Percentiles rank a stretch among this genome's conserved stretches.
Evolutionary conservation across 2,797 vertebrate genomes (phyloP).

Genomic region (Oryzias sinensis): DNA sequence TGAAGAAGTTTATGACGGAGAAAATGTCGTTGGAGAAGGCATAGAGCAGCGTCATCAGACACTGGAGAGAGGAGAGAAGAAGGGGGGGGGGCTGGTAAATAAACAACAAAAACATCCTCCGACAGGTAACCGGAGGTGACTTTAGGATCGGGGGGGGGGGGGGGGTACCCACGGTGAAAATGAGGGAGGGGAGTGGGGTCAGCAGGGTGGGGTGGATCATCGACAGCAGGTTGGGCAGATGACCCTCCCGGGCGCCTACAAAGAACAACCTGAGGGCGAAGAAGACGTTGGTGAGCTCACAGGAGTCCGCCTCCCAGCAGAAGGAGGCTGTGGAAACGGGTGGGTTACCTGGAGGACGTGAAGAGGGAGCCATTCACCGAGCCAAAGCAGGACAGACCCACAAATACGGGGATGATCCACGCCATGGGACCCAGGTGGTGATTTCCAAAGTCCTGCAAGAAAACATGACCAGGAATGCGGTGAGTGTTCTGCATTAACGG

Average conservation of each 20-base stretch:
- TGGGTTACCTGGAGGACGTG: constrained; percentile 90
- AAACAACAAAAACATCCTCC: background rate
- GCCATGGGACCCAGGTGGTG: constrained; percentile 90
- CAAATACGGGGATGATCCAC: constrained; percentile 97
- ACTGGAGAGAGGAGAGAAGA: constrained; percentile 70
- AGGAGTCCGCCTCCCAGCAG: background rate
- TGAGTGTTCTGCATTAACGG: background rate
- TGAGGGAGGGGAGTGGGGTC: constrained; percentile 90
- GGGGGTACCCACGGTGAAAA: constrained; percentile 87
- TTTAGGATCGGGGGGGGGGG: background rate
- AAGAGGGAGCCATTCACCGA: constrained; percentile 97
- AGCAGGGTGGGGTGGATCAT: constrained; percentile 95
- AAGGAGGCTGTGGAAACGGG: background rate
- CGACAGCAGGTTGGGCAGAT: constrained; percentile 92
- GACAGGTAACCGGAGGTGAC: background rate
- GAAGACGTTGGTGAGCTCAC: constrained; percentile 1
- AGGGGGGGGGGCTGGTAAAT: background rate
- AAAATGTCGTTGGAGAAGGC: constrained; percentile 95
- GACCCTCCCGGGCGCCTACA: constrained; percentile 92
- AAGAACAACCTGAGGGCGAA: constrained; percentile 87
- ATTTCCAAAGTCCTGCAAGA: constrained; percentile 92
- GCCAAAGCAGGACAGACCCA: constrained; percentile 95
- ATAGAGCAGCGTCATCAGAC: constrained; percentile 93
- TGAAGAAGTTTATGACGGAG: constrained; percentile 99
- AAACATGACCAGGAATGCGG: background rate